These are phyloP conservation scores for Morpho deidamia DNA, from an alignment of 2,888 invertebrate genomes.

Conservation along the genomic window DNA sequence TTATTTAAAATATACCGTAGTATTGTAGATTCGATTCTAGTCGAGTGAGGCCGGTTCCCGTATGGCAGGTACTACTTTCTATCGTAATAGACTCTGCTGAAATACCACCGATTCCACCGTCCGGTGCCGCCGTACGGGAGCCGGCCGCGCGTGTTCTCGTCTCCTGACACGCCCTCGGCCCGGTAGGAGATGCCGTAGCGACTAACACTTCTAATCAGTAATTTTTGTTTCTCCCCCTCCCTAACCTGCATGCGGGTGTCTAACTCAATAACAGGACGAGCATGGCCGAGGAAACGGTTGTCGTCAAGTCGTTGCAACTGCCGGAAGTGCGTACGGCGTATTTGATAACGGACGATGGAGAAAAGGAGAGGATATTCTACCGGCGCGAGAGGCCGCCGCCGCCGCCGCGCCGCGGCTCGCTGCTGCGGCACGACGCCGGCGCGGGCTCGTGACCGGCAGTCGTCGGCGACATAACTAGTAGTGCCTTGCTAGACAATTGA, in stretches of 20 bases:
- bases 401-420: constrained; percentile 58
- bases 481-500: no score
- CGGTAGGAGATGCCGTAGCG: constrained; percentile 4
- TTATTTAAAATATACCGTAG: no score
- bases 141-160: background rate
- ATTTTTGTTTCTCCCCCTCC: constrained; percentile 27
- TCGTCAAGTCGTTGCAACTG: constrained; percentile 54
- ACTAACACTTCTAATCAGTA: constrained; percentile 27
- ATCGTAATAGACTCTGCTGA: no score
- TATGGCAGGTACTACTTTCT: no score
- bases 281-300: constrained; percentile 54
- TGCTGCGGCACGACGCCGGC: constrained; percentile 54
- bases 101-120: no score
- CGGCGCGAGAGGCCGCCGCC: constrained; percentile 49
- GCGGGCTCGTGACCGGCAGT: constrained; percentile 43
- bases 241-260: constrained; percentile 58
- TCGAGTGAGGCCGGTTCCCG: no score
- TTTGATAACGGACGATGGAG: constrained; percentile 38
- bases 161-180: constrained; percentile 5
- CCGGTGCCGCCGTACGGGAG: no score
- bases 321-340: constrained; percentile 58
- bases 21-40: no score
- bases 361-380: constrained; percentile 34
- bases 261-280: constrained; percentile 45
- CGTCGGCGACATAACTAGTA: no score